Evolutionary conservation across 2,113 vertebrate genomes (phyloP), one percentile per base, ranked within the genome.

Genomic region (Phrynosoma blainvillii): DNA sequence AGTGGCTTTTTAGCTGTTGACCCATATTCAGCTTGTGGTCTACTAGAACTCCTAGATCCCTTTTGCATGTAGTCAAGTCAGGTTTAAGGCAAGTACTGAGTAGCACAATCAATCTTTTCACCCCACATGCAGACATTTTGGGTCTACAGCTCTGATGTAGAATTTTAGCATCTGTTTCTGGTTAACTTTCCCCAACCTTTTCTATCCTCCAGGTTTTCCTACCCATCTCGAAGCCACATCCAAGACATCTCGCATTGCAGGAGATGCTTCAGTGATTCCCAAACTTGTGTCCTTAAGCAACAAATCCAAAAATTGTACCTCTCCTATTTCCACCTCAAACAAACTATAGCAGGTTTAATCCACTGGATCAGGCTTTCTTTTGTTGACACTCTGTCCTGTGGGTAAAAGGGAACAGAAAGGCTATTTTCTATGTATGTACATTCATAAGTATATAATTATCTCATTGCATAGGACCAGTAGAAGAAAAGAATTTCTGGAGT

Each of bases 171-270:
- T 66, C 65, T 21, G 20, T 21, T 66, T 66, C 65, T 20, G 18
- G 20, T 66, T 20, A 21, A 66, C 5, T 66, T 3, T 89, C 90
- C 92, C 25, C 70, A 81, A 52, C 6, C 68, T 88, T 92, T 66
- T 82, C 85, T 68, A 87, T 56, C 85, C 92, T 91, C 3, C 94
- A 97, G 97, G 90, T 87, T 2, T 81, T 66, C 71, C 91, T 90
- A 71, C 89, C 92, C 90, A 70, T 59, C 76, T 68, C 83, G 93
- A 93, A 91, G 88, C 79, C 66, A 76, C 73, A 74, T 25, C 86
- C 83, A 84, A 84, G 16, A 93, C 90, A 92, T 27, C 21, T 79
- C 80, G 92, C 91, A 89, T 82, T 62, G 56, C 0, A 4, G 93
- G 95, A 93, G 90, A 94, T 82, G 62, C 91, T 87, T 93, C 90